phyloP scores from a whole-genome alignment of 2,888 invertebrate genomes.

The Drosophila prolongata region DNA sequence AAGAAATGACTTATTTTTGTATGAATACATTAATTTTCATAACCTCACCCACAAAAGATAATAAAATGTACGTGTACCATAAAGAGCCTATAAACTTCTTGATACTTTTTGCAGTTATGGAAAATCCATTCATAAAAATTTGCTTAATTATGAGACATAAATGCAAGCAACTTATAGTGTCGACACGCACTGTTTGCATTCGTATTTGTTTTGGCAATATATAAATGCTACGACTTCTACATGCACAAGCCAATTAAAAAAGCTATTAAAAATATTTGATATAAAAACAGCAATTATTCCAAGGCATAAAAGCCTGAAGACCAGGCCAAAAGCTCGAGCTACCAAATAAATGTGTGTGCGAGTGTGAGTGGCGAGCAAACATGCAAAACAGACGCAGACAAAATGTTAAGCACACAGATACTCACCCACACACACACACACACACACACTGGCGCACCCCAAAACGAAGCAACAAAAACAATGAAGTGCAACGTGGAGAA shows the following conservation, averaged over 20 bases:
- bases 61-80: background rate
- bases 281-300: constrained; percentile 75
- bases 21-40: too few species aligned
- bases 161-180: constrained; percentile 14
- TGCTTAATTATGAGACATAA: constrained; percentile 1
- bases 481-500: constrained; percentile 72
- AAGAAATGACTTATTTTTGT: too few species aligned
- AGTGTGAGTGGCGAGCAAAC: constrained; percentile 34
- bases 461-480: constrained; percentile 55
- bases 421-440: constrained; percentile 23
- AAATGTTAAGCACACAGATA: constrained; percentile 38
- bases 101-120: background rate
- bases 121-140: constrained; percentile 4
- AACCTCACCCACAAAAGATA: too few species aligned
- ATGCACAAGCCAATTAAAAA: constrained; percentile 57
- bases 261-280: constrained; percentile 69
- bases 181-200: constrained; percentile 23
- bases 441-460: constrained; percentile 7
- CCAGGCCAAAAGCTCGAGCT: constrained; percentile 17
- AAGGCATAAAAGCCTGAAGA: constrained; percentile 40
- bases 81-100: background rate
- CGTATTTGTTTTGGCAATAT: constrained; percentile 26
- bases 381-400: constrained; percentile 60
- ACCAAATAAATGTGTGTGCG: constrained; percentile 22
- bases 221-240: constrained; percentile 43